Percentiles rank a stretch among this genome's conserved stretches.
phyloP scores from a whole-genome alignment of 2,888 invertebrate species.

The Apodemia hepburni region DNA sequence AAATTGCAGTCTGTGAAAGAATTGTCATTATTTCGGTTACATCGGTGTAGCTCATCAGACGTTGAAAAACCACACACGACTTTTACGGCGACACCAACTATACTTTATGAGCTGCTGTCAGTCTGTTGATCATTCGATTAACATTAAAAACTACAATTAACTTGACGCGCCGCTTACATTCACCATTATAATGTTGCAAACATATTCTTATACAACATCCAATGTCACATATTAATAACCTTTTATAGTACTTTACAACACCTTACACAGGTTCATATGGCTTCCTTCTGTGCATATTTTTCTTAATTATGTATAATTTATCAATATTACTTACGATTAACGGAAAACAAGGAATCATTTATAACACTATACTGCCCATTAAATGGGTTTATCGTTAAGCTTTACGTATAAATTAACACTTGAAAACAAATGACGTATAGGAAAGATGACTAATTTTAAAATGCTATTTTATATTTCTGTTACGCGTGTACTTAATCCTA shows the following conservation, averaged over 20 bases:
- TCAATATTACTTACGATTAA: constrained; percentile 12
- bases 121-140: constrained; percentile 54
- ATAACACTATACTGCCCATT: neutral
- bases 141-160: constrained; percentile 60
- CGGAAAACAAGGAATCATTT: neutral
- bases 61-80: constrained; percentile 70
- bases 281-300: neutral
- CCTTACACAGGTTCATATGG: constrained; percentile 12
- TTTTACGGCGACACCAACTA: constrained; percentile 65
- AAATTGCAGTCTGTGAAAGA: constrained; percentile 34
- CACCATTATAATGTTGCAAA: constrained; percentile 35
- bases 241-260: constrained; percentile 17
- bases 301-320: constrained; percentile 7
- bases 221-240: constrained; percentile 22
- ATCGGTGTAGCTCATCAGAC: constrained; percentile 54
- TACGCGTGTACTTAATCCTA: too few relatives aligned
- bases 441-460: too few relatives aligned
- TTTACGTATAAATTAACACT: neutral
- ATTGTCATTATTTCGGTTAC: constrained; percentile 64
- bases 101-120: constrained; percentile 59
- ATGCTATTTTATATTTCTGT: too few relatives aligned
- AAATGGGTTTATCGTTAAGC: neutral
- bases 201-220: constrained; percentile 26
- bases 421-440: neutral
- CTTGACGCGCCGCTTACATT: constrained; percentile 33